Base-by-base conservation (phyloP, 2,888 invertebrate genomes). In the Pollenia angustigena region DNA sequence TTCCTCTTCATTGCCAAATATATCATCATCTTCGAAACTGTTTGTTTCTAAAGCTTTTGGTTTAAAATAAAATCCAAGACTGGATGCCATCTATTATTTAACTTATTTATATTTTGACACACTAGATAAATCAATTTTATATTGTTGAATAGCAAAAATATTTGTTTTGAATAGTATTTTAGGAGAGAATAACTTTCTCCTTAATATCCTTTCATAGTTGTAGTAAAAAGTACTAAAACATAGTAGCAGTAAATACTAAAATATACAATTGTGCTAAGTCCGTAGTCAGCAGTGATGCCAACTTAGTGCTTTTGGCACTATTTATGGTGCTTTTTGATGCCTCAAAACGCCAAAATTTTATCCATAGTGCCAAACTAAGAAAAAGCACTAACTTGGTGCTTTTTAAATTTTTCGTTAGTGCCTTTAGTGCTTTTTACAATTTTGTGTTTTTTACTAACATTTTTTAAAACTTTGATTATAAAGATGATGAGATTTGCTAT, bases 1-100 rank as follows among this genome's bases (percentile, higher is more conserved):
- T 69, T 91, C 91, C 40, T 85, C 89, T 50, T 85, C 89, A 84
- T 88, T 87, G 3, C 40, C 88, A 74, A 87, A 84, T 18, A 88
- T 66, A 10, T 88, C 89, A 69, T 89, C 85, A 72, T 89, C 89
- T 16, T 89, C 89, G 44, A 87, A 78, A 44, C 69, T 78, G 10
- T 74, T 50, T 6, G 74, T 60, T 40, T 68, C 62, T 7, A 84
- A 76, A 32, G 52, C 18, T 50, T 83, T 83, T 11, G 68, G 52
- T 46, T 87, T 84, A 64, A 64, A 23, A 64, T 84, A 81, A 64
- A 84, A 84, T 2, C 81, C 78, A 23, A 84, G 62, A 40, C 81
- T 52, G 8, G 87, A 79, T 10, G 68, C 66, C 87, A 87, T 87
- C 16, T 32, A 40, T 69, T 52, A 16, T 12, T 32, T 50, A 23